Evolutionary conservation across 2,888 invertebrate genomes (phyloP).

Genomic region (Aspidiotus destructor): DNA sequence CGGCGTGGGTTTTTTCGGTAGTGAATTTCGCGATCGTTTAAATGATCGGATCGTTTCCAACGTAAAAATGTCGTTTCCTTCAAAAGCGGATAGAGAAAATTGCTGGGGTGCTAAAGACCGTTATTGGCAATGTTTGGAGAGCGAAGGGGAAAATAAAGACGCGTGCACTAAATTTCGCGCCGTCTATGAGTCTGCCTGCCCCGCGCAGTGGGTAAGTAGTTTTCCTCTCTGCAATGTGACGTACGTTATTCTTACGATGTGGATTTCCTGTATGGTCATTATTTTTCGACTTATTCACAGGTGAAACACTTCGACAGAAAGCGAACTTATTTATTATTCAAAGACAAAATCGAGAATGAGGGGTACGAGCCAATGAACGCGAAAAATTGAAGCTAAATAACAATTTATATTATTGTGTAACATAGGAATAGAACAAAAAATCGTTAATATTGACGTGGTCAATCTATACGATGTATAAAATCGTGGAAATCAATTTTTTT

Average conservation of each 20-base stretch:
- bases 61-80: slow-evolving; percentile 25
- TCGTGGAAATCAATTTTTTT: no score
- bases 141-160: slow-evolving; percentile 46
- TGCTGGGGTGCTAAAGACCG: slow-evolving; percentile 81
- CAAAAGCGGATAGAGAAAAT: slow-evolving; percentile 62
- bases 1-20: background rate
- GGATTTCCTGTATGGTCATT: slow-evolving; percentile 1
- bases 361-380: slow-evolving; percentile 65
- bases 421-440: no score
- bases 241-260: background rate
- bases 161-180: slow-evolving; percentile 61
- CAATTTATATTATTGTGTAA: background rate
- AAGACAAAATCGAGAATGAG: slow-evolving; percentile 72
- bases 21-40: background rate
- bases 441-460: no score
- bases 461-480: no score
- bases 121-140: slow-evolving; percentile 83
- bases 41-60: background rate
- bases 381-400: background rate
- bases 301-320: slow-evolving; percentile 88
- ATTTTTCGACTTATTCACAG: slow-evolving; percentile 41
- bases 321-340: slow-evolving; percentile 75
- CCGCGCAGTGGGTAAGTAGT: slow-evolving; percentile 63
- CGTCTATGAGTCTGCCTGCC: slow-evolving; percentile 66
- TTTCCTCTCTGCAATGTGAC: background rate